Conservation (phyloP, 2,888 invertebrate genomes). For the Cryptophagus acutangulus region DNA sequence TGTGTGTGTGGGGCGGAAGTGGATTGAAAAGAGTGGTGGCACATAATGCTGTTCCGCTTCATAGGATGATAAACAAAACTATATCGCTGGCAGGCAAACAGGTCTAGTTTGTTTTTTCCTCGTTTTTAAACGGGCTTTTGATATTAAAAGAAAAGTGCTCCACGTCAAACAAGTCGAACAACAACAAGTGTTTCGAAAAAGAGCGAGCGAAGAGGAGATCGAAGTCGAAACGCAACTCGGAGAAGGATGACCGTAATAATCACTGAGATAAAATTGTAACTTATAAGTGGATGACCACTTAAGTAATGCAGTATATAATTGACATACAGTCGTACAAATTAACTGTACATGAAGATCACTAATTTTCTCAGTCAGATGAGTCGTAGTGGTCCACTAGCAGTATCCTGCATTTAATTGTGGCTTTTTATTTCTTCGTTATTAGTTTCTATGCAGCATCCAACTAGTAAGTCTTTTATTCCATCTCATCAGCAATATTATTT, state of each 20-base stretch:
- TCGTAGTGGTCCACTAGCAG: constrained; percentile 7
- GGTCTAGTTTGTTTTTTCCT: background rate
- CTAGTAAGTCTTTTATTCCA: background rate
- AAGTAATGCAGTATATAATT: constrained; percentile 40
- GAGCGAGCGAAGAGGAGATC: background rate
- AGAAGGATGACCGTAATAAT: constrained; percentile 8
- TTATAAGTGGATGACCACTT: constrained; percentile 37
- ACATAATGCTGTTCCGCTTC: constrained; percentile 11
- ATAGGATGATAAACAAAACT: constrained; percentile 10
- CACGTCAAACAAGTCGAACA: background rate
- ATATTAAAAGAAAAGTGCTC: background rate
- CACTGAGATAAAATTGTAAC: constrained; percentile 24
- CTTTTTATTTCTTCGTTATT: constrained; percentile 17
- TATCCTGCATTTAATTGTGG: constrained; percentile 37
- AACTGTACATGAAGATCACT: background rate
- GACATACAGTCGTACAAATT: constrained; percentile 32
- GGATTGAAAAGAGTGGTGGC: too few species aligned
- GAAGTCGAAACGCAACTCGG: background rate
- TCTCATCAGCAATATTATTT: background rate
- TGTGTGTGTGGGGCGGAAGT: too few species aligned
- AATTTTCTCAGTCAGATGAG: background rate
- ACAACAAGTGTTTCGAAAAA: too few species aligned
- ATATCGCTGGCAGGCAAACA: constrained; percentile 5
- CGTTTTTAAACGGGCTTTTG: background rate
- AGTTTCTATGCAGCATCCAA: background rate